Base-by-base conservation (phyloP, 2,888 invertebrate genomes). In the Andricus quercusramuli region DNA sequence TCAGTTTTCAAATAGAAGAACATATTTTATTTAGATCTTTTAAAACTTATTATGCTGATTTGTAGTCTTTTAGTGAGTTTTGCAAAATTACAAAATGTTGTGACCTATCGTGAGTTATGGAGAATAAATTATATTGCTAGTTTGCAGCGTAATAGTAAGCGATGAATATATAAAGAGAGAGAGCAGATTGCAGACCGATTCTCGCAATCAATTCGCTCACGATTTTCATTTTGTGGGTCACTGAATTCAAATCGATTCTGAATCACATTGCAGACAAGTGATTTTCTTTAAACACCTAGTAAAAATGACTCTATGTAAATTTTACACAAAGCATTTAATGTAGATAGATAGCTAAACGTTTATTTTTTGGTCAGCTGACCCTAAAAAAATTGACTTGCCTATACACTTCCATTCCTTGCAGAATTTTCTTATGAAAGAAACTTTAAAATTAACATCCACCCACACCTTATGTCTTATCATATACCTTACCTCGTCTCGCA, bases 141-240 rank as follows among this genome's bases (percentile, higher is more conserved):
- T 68, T 68, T 25, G 15, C 25, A 70, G 44, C 25, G 47, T 29
- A 51, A 70, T 70, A 25, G 47, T 70, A 29, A 22, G 29, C 29
- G 6, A 70, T 70, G 29, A 70, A 70, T 70, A 29, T 22, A 70
- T 25, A 56, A 3, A 59, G n/a, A 56, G 56, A 56, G 56, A 70
- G 70, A 51, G 25, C 56, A 74, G 51, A 74, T 37, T 74, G 56
- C 74, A 70, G 51, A 70, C 51, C 51, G 70, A 51, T 51, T 70
- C 47, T 51, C 11, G 51, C 15, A 70, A 68, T 20, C n/a, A 1
- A 70, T 70, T 51, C 20, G 70, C 70, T 70, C 70, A 70, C 70
- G 51, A 70, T 70, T 51, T 70, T 70, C 51, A 70, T 32, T n/a
- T n/a, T 70, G 29, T 70, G 56, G 37, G 56, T 74, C 74, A 74